Evolutionary conservation across 2,888 invertebrate genomes (phyloP), one percentile per base, ranked within the genome.

Genomic region (Plagiodera versicolora): DNA sequence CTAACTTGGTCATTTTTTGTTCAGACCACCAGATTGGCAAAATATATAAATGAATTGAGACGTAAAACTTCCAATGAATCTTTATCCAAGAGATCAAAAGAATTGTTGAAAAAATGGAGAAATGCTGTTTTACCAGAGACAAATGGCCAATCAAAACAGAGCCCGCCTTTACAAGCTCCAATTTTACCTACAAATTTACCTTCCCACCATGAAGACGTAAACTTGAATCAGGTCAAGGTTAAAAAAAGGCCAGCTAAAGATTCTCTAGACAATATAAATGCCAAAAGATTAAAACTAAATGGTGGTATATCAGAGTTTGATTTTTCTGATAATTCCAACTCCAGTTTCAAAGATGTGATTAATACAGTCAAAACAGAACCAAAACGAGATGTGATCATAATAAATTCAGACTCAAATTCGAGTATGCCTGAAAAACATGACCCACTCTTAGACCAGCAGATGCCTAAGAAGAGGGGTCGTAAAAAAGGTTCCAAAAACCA

Each of bases 11-110:
- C 14, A 35, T 55, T 56, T 48, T 56, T 53, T 64, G 48, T 61
- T 51, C 63, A 94, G 94, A 89, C 91, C 88, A 97, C 97, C 86
- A 85, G 96, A 87, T 84, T 98, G 79, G 97, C 95, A 44, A 93
- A 91, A 81, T 90, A 92, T 79, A 91, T 97, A 80, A 97, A 97
- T 80, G 94, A 95, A 80, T 83, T 97, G 54, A 87, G 97, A 58
- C 86, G 93, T 62, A 92, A 92, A 81, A 94, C 94, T 45, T 85
- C 84, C 61, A 91, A 95, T 80, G 92, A 93, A 70, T 85, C 86
- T 63, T 83, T 97, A 78, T 94, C 95, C 56, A 89, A 91, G 75
- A 87, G 96, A 69, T 93, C 95, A 60, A 97, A 96, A 82, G 92
- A 92, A 77, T 85, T 97, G 78, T 89, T 97, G 59, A 94, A 94